A percentile compares a stretch with the other conserved stretches of the same genome.
Conservation (phyloP, 2,797 vertebrate species). For the Sebastes hubbsi region DNA sequence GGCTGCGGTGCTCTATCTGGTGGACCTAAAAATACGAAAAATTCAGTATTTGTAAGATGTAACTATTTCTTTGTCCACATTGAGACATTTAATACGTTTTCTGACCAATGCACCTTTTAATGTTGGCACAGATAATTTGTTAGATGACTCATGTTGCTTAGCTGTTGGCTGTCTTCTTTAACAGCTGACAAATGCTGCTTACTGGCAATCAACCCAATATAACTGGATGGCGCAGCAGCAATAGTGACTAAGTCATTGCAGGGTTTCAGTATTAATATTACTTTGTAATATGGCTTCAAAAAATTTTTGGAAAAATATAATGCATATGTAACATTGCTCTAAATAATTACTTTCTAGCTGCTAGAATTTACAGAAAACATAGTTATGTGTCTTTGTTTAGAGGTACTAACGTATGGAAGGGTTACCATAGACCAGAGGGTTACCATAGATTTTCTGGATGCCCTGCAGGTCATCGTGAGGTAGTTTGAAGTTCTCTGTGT, state of each 20-base stretch:
- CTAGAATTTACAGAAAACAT: neutral
- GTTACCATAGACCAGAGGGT: neutral
- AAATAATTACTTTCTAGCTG: neutral
- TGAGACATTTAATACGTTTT: slow-evolving; percentile 3
- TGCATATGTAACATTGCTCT: neutral
- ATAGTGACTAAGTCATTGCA: slow-evolving; percentile 17
- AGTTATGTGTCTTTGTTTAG: neutral
- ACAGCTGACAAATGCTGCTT: slow-evolving; percentile 61
- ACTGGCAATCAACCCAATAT: slow-evolving; percentile 40
- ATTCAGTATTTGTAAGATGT: neutral
- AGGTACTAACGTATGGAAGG: neutral
- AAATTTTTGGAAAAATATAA: slow-evolving; percentile 4
- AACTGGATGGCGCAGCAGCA: slow-evolving; percentile 13
- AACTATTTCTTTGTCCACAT: neutral
- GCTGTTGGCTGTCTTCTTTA: slow-evolving; percentile 35
- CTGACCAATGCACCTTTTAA: slow-evolving; percentile 18
- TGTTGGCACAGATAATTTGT: slow-evolving; percentile 18
- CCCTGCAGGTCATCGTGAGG: slow-evolving; percentile 88
- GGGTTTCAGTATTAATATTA: neutral
- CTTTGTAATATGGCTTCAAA: slow-evolving; percentile 13
- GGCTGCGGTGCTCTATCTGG: slow-evolving; percentile 95
- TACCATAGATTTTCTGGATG: slow-evolving; percentile 90
- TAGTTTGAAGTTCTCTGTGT: slow-evolving; percentile 88
- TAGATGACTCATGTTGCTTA: slow-evolving; percentile 42
- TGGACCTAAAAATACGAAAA: slow-evolving; percentile 84